Percentiles rank a stretch among this genome's conserved stretches.
These are phyloP conservation scores for Rhombomys opimus DNA, from an alignment of 2,113 vertebrate species.

Conservation along the genomic window DNA sequence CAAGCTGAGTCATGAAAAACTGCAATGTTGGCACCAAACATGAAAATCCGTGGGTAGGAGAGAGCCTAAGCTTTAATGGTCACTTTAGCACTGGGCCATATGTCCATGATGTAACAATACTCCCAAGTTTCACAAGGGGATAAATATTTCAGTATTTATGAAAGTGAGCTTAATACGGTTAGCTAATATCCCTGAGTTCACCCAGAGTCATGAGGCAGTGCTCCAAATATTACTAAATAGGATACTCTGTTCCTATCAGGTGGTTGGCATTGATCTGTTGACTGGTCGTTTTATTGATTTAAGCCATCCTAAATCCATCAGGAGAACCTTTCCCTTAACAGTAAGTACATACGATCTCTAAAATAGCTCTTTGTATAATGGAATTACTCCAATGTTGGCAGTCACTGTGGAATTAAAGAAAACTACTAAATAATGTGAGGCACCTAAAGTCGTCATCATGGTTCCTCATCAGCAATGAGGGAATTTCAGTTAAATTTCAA, in stretches of 20 bases:
- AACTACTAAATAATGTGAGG: slow-evolving; percentile 47
- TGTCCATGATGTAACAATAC: background rate
- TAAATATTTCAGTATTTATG: slow-evolving; percentile 8
- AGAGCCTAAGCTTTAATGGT: background rate
- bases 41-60: background rate
- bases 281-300: slow-evolving; percentile 61
- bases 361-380: slow-evolving; percentile 67
- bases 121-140: background rate
- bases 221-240: background rate
- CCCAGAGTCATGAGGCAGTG: background rate
- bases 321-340: slow-evolving; percentile 22
- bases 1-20: background rate
- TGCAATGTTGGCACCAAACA: background rate
- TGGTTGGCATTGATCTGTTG: slow-evolving; percentile 12
- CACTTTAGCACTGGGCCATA: background rate
- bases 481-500: slow-evolving; percentile 16
- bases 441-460: slow-evolving; percentile 33
- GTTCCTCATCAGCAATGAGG: background rate
- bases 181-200: slow-evolving; percentile 11
- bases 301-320: slow-evolving; percentile 65
- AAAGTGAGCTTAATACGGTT: background rate
- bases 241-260: slow-evolving; percentile 38
- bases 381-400: slow-evolving; percentile 42
- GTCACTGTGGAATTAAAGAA: slow-evolving; percentile 51
- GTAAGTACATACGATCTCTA: slow-evolving; percentile 44